Conservation (phyloP, 2,888 invertebrate genomes). For the Protophormia terraenovae region DNA sequence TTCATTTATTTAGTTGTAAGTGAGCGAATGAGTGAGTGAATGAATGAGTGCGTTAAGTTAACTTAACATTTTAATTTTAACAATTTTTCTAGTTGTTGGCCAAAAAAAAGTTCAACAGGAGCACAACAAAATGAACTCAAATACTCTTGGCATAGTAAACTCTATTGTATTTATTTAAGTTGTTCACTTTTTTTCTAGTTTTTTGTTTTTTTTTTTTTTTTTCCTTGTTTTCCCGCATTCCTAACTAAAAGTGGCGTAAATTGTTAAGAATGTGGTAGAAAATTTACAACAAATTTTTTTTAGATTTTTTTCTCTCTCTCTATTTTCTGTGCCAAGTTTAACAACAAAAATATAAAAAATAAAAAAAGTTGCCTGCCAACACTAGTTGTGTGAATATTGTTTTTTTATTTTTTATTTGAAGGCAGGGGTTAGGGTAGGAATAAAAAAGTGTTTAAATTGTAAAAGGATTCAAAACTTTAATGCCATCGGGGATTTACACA, state of each 20-base stretch:
- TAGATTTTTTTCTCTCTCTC: no score
- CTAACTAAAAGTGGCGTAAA: constrained; percentile 53
- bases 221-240: not conserved
- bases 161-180: constrained; percentile 53
- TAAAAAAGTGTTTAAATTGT: not conserved
- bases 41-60: constrained; percentile 47
- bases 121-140: constrained; percentile 40
- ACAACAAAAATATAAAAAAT: not conserved
- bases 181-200: constrained; percentile 12
- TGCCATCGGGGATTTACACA: constrained; percentile 8
- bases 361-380: not conserved
- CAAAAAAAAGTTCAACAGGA: constrained; percentile 30
- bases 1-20: not conserved
- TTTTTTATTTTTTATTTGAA: not conserved
- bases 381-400: not conserved
- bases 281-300: constrained; percentile 21
- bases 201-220: not conserved
- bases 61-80: constrained; percentile 42
- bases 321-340: constrained; percentile 63
- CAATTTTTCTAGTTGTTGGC: constrained; percentile 16
- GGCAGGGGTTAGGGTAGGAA: not conserved
- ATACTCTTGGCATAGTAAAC: constrained; percentile 50
- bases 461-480: constrained; percentile 37
- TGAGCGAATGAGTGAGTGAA: no score
- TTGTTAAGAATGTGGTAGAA: constrained; percentile 57